Evolutionary conservation across 2,113 vertebrate species (phyloP).

Genomic region (Pachypanchax playfairii): DNA sequence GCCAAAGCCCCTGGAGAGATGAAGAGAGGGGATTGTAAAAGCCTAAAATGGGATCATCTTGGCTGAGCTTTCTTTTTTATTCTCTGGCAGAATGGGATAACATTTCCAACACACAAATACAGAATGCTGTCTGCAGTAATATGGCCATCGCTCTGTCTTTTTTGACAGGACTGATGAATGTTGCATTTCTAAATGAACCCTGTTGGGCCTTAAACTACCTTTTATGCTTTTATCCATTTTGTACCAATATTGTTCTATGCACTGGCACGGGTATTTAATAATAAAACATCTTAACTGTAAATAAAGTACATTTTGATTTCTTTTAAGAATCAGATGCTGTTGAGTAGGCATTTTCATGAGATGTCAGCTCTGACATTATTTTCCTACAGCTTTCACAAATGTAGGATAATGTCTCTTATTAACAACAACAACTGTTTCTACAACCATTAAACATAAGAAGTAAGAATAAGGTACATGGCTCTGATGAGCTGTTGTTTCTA

Average conservation of each 20-base stretch:
- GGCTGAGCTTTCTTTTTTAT: slow-evolving; percentile 47
- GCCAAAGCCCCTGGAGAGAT: slow-evolving; percentile 52
- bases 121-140: slow-evolving; percentile 54
- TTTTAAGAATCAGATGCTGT: too few species aligned
- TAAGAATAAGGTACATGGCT: too few species aligned
- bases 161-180: slow-evolving; percentile 49
- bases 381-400: too few species aligned
- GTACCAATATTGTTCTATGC: not conserved
- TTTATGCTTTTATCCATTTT: not conserved
- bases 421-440: too few species aligned
- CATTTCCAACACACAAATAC: slow-evolving; percentile 62
- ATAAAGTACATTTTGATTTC: not conserved
- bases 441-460: too few species aligned
- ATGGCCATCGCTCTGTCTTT: slow-evolving; percentile 39
- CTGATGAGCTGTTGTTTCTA: too few species aligned
- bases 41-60: slow-evolving; percentile 74
- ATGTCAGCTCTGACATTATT: too few species aligned
- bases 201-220: slow-evolving; percentile 6
- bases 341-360: not conserved
- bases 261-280: not conserved
- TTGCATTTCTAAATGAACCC: slow-evolving; percentile 31
- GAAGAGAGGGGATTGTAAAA: slow-evolving; percentile 63
- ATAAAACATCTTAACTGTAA: not conserved
- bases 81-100: slow-evolving; percentile 61
- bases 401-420: too few species aligned